Evolutionary conservation across 2,888 invertebrate genomes (phyloP), one percentile per base, ranked within the genome.

Genomic region (Apoda limacodes): DNA sequence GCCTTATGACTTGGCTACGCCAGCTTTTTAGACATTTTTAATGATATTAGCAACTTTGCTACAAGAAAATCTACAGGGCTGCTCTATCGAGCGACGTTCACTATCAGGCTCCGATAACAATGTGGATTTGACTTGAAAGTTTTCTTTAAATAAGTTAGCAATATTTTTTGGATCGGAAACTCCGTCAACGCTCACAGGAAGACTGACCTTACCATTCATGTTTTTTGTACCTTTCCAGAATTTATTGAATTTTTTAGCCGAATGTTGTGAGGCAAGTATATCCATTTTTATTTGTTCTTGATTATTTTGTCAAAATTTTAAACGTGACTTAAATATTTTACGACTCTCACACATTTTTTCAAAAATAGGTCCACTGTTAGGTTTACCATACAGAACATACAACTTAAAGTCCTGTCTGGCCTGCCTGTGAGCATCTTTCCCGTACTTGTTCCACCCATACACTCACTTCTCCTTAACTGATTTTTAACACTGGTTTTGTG

Each of bases 111-210:
- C n/a, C n/a, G n/a, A n/a, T n/a, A n/a, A n/a, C n/a, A n/a, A n/a
- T n/a, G n/a, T n/a, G n/a, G n/a, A n/a, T n/a, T n/a, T n/a, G n/a
- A n/a, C n/a, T n/a, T n/a, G 17, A 13, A 32, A 33, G 9, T 33
- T 28, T 7, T 14, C 10, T 9, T 12, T 28, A 29, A 33, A 33
- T 10, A 29, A 15, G 12, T 29, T 22, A 9, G 33, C 33, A 15
- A 33, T 33, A 2, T 24, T 25, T 9, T 6, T 25, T 14, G 28
- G 22, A 6, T 33, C 25, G 22, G n/a, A 20, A 4, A 25, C 22
- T 6, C 32, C 29, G 4, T 10, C 22, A 11, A 32, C 12, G 11
- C 25, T 29, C 14, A 23, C 23, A n/a, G 21, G 21, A 9, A 21
- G 21, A 10, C 21, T 10, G 10, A 10, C n/a, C 21, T 5, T 21